Percentiles rank a stretch among this genome's conserved stretches.
Evolutionary conservation across 2,113 vertebrate genomes (phyloP).

Genomic region (Ellobius talpinus): DNA sequence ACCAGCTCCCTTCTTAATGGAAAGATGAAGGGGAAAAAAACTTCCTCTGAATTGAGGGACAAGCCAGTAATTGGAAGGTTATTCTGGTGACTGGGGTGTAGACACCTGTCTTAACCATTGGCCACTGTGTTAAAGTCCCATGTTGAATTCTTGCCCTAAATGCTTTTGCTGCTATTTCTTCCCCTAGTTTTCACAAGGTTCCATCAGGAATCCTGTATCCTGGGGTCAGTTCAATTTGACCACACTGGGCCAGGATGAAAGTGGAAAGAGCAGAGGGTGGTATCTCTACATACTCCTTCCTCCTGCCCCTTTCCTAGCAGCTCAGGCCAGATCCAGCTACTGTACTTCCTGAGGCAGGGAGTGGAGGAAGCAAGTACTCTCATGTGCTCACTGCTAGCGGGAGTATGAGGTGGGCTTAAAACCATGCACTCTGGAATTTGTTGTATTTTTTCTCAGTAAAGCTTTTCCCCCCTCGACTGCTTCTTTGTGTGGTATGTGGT

Average conservation of each 20-base stretch:
- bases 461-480: background rate
- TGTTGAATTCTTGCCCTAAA: slow-evolving; percentile 54
- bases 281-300: slow-evolving; percentile 27
- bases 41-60: background rate
- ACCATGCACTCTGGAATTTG: slow-evolving; percentile 67
- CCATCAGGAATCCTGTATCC: slow-evolving; percentile 12
- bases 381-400: slow-evolving; percentile 32
- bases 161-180: slow-evolving; percentile 69
- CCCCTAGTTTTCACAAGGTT: slow-evolving; percentile 2
- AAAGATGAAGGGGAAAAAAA: background rate
- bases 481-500: slow-evolving; percentile 68
- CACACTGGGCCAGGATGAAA: slow-evolving; percentile 15
- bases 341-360: slow-evolving; percentile 9
- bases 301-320: slow-evolving; percentile 44
- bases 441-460: slow-evolving; percentile 79
- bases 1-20: background rate
- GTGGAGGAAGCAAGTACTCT: background rate
- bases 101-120: background rate
- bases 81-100: background rate
- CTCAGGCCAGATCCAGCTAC: slow-evolving; percentile 37
- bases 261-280: background rate
- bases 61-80: background rate
- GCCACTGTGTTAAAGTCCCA: slow-evolving; percentile 35
- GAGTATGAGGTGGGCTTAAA: slow-evolving; percentile 53
- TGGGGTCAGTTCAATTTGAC: background rate